A percentile compares a stretch with the other conserved stretches of the same genome.
Evolutionary conservation across 2,113 vertebrate species (phyloP).

Genomic region (Ramphastos sulfuratus): DNA sequence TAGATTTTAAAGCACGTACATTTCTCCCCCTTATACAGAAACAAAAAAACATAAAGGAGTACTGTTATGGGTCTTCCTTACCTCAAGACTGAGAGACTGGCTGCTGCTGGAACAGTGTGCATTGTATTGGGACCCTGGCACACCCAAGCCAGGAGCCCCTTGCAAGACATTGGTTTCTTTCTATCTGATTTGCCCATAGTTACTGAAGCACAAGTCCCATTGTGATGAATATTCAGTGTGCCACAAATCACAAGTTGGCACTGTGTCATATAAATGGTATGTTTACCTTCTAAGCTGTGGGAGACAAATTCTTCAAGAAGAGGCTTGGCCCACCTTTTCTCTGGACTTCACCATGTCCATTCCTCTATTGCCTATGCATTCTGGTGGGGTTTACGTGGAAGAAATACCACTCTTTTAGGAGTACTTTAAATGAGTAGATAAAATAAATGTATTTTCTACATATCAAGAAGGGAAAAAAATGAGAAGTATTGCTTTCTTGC

Average conservation of each 20-base stretch:
- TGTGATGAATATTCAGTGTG: neutral
- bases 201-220: fast-evolving
- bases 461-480: neutral
- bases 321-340: fast-evolving
- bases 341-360: neutral
- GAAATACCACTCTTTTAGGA: neutral
- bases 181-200: neutral
- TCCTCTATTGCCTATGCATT: fast-evolving
- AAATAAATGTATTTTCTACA: neutral
- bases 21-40: fast-evolving
- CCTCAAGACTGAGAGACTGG: neutral
- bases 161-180: neutral
- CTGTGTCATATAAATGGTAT: neutral
- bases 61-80: neutral
- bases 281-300: neutral
- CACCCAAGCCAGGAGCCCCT: neutral
- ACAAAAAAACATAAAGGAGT: neutral
- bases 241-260: neutral
- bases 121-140: fast-evolving
- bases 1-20: neutral
- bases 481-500: neutral
- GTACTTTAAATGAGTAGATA: neutral
- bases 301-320: neutral
- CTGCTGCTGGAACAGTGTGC: fast-evolving
- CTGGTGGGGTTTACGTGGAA: neutral